Evolutionary conservation across 1,140 invertebrate species (phyloP), one percentile per base, ranked within the genome.

Genomic region (Hermatobates lingyangjiaoensis): DNA sequence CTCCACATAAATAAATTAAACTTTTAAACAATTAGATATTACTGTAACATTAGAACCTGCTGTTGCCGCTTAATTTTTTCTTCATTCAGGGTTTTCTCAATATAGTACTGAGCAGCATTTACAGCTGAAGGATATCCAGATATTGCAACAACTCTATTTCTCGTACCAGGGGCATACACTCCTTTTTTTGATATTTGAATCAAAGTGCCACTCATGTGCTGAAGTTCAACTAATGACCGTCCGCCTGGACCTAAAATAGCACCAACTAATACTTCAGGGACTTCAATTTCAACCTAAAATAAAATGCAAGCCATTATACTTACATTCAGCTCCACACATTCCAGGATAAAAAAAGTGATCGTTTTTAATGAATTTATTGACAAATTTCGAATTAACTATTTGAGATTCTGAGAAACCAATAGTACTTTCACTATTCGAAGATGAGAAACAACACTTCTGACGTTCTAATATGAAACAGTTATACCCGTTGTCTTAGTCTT

Each of bases 101-200:
- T 95, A 66, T 94, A 79, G 74, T 83, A 89, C 63, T 90, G 83
- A 67, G 92, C 91, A 68, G 80, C 85, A 65, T 73, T 74, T 66
- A 95, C 90, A 67, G 86, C 83, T 71, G 77, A 80, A 58, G 80
- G 77, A 61, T 79, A 79, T 68, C 91, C 92, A 62, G 81, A 83
- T 68, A 95, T 93, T 67, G 90, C 91, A 55, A 97, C 93, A 69
- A 95, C 90, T 62, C 93, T 82, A 74, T 95, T 94, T 66, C 89
- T 84, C 54, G 90, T 94, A 66, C 91, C 89, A 57, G 91, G 90
- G 61, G 87, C 87, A 74, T 90, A 95, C 62, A 87, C 87, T 63
- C 91, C 92, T 73, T 96, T 95, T 76, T 97, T 97, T 58, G 90
- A 94, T 68, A 97, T 95, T 74, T 96, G 91, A 69, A 97, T 91